Conservation (phyloP, 2,888 invertebrate genomes). For the Tetheella fluctuosa region DNA sequence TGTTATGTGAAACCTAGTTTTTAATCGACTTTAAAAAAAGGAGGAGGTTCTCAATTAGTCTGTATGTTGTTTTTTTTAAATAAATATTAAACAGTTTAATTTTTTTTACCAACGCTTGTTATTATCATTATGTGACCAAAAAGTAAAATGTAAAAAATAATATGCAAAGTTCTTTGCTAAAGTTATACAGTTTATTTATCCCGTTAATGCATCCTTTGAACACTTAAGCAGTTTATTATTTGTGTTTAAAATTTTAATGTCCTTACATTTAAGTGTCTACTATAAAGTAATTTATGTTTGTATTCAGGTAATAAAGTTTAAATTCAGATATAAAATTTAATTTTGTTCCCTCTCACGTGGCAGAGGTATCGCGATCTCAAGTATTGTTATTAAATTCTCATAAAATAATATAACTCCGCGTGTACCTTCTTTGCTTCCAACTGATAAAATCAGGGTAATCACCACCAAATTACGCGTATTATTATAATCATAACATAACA, state of each 20-base stretch:
- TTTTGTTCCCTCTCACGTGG: slow-evolving; percentile 15
- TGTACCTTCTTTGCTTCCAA: slow-evolving; percentile 23
- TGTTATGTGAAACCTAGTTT: no score
- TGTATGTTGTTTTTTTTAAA: no score
- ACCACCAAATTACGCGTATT: background rate
- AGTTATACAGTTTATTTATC: slow-evolving; percentile 3
- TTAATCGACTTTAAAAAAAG: no score
- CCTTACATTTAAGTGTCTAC: slow-evolving; percentile 3
- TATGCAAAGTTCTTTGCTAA: slow-evolving; percentile 9
- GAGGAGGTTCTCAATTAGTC: no score
- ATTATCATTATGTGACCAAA: no score
- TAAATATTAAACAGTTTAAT: no score
- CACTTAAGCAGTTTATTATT: slow-evolving; percentile 1
- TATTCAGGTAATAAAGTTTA: slow-evolving; percentile 12
- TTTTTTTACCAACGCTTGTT: no score
- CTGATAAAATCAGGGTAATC: slow-evolving; percentile 6
- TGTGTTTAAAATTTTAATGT: slow-evolving; percentile 11
- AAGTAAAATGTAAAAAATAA: no score
- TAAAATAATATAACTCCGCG: slow-evolving; percentile 39
- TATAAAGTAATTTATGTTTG: slow-evolving; percentile 13
- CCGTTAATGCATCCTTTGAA: slow-evolving; percentile 9
- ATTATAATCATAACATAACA: background rate
- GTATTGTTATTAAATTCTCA: slow-evolving; percentile 44
- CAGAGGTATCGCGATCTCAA: slow-evolving; percentile 11
- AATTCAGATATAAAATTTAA: slow-evolving; percentile 15